Evolutionary conservation across 2,113 vertebrate species (phyloP).

Genomic region (Neotoma lepida): DNA sequence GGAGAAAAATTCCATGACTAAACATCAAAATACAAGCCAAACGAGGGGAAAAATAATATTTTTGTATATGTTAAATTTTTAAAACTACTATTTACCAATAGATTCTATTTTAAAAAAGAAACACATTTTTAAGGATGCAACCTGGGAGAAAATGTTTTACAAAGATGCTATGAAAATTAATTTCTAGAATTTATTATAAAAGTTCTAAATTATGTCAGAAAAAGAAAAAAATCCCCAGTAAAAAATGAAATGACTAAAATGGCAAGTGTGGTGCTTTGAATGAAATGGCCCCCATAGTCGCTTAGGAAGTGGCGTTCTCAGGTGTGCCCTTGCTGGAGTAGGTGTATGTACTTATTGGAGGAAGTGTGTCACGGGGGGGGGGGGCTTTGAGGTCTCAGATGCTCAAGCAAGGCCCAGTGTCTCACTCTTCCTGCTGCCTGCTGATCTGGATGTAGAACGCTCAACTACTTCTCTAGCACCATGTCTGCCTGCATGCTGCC

Average conservation of each 20-base stretch:
- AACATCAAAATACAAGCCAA: neutral
- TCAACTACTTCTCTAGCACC: no score
- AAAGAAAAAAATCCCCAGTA: neutral
- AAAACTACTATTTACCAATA: neutral
- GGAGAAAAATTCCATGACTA: neutral
- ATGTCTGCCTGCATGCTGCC: no score
- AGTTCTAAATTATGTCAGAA: neutral
- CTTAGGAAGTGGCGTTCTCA: no score
- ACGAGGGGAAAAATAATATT: neutral
- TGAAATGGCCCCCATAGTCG: no score
- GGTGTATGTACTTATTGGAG: no score
- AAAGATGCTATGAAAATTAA: conserved; percentile 11
- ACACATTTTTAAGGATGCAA: neutral
- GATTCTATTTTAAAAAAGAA: neutral
- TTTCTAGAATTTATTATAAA: conserved; percentile 24
- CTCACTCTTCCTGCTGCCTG: no score
- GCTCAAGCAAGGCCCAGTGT: no score
- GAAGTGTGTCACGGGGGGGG: no score
- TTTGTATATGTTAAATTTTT: neutral
- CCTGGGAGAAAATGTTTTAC: neutral
- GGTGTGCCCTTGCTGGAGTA: no score
- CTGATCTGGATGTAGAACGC: no score
- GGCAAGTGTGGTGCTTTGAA: no score
- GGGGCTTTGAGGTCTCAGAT: no score
- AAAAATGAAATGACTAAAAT: neutral